Evolutionary conservation across 2,113 vertebrate species (phyloP), one percentile per base, ranked within the genome.

Genomic region (Otocyon megalotis): DNA sequence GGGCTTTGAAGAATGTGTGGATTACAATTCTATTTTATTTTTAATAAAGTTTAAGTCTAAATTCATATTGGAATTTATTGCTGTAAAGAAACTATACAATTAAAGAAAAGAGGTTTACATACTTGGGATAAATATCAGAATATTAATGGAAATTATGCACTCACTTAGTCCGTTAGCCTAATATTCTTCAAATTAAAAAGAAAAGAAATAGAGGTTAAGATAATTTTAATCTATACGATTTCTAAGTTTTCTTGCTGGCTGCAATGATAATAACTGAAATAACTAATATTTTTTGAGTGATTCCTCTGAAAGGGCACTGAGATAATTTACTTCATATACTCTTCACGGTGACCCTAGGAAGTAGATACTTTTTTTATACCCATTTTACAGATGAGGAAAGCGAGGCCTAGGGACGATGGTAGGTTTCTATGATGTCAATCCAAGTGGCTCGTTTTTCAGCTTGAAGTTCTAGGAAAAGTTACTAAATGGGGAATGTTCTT

Each of bases 201-300:
- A 43, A 54, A 54, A 82, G 60, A 79, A 24, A 7, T 72, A 54
- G n/a, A 77, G 15, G 24, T 72, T 74, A 69, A 88, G n/a, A 95
- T 86, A 43, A 82, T 71, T 92, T 96, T 94, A 37, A 74, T 8
- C 17, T 92, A 10, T 53, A 19, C 79, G 10, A 74, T 56, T 13
- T 95, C 24, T 86, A 88, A 63, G 12, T 72, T 93, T 97, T 24
- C 54, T 63, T 96, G 87, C 65, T 96, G 86, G 3, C 58, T 93
- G 26, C 80, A 58, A 56, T 74, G 74, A 86, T 74, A 81, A 28
- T 81, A 77, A 86, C 28, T 90, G 67, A 85, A 96, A 96, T 88
- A 93, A 84, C 65, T 94, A 62, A 79, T 74, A 89, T 89, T 89
- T 96, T 84, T 84, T 91, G n/a, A 89, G 20, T 91, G 74, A 94